These are phyloP conservation scores for Sitta europaea DNA, from an alignment of 2,113 vertebrate genomes.

Conservation along the genomic window DNA sequence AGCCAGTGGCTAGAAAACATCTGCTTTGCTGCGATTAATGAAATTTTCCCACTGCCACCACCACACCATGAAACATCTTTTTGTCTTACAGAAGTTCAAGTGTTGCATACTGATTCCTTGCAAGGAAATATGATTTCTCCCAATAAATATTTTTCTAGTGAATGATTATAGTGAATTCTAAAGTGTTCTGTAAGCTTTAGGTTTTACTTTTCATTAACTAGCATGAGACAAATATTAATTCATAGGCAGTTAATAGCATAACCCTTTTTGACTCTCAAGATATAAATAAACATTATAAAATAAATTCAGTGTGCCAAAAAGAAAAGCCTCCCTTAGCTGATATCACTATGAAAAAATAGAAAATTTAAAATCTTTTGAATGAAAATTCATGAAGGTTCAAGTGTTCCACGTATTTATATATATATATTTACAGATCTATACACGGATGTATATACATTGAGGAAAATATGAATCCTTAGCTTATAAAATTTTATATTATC, in stretches of 20 bases:
- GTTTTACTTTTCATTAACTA: background rate
- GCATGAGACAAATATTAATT: background rate
- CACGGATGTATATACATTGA: accelerated
- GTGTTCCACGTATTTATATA: background rate
- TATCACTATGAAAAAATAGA: background rate
- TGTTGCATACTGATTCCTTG: background rate
- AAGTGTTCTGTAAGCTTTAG: background rate
- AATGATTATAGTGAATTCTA: background rate
- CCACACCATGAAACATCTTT: background rate
- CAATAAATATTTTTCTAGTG: background rate
- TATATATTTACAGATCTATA: background rate
- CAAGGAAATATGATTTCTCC: background rate
- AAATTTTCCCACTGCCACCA: accelerated
- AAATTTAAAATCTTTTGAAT: background rate
- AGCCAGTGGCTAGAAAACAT: background rate
- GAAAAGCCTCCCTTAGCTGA: background rate
- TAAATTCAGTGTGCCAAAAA: background rate
- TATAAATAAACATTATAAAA: background rate
- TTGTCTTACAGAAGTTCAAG: background rate
- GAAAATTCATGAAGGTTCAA: background rate
- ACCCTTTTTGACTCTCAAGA: background rate
- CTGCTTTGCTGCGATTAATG: background rate
- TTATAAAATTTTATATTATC: background rate
- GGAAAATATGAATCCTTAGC: background rate
- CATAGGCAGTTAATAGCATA: background rate